Evolutionary conservation across 2,113 vertebrate genomes (phyloP), one percentile per base, ranked within the genome.

Genomic region (Chrysochloris asiatica): DNA sequence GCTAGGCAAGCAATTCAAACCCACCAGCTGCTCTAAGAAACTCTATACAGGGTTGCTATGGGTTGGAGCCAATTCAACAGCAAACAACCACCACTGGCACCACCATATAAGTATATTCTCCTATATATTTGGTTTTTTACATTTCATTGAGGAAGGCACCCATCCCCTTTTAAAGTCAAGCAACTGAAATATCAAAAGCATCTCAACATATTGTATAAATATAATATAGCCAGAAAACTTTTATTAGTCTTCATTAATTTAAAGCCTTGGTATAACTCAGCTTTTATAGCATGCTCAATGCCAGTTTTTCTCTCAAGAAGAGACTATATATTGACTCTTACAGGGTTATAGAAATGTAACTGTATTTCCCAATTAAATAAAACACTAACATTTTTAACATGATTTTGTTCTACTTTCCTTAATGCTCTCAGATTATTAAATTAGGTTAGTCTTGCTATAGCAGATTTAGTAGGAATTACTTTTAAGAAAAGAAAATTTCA

Each of bases 381-480:
- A 88, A 80, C 73, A 50, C 17, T 38, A 43, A 30, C 83, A 22
- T 71, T 77, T 28, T 21, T 56, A 78, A 50, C 75, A 86, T 88
- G 78, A 59, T 75, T 72, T 63, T 86, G 54, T 36, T 86, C 61
- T 86, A 80, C 61, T 82, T 69, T 88, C 71, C 65, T 86, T 75
- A 83, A 90, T 94, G 52, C 41, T 4, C 33, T 71, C 63, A 63
- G 84, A 83, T 77, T 69, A 81, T 73, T 85, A 84, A 52, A 85
- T 86, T 28, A 95, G 78, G 71, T 93, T 83, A 94, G 71, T 94
- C 56, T 28, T 47, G 11, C 59, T 88, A 38, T 26, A 82, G 61
- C 71, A 77, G 79, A 80, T 77, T n/a, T 65, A 54, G 71, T 71
- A 93, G 93, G 83, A 89, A 93, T 67, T 73, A 56, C 78, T 91